Percentiles rank a stretch among this genome's conserved stretches.
phyloP scores from a whole-genome alignment of 2,888 invertebrate species.

The Cylloceria caligata region DNA sequence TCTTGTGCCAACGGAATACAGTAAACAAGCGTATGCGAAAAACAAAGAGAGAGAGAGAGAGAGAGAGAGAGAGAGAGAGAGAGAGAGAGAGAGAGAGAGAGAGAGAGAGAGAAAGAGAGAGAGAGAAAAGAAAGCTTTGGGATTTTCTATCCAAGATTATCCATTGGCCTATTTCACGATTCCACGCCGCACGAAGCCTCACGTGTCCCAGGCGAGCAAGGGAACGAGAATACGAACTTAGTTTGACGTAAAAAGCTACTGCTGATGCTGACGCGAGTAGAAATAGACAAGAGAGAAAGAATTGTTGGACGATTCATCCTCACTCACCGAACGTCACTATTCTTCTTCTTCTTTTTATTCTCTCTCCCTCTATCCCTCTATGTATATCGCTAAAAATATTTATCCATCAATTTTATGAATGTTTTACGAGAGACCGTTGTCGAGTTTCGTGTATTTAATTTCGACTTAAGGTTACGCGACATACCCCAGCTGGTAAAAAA shows the following conservation, averaged over 20 bases:
- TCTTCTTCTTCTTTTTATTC: background rate
- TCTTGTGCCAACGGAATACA: background rate
- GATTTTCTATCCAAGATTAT: slow-evolving; percentile 59
- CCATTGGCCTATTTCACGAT: slow-evolving; percentile 56
- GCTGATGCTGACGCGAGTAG: slow-evolving; percentile 46
- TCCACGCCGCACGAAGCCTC: slow-evolving; percentile 11
- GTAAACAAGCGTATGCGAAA: slow-evolving; percentile 11
- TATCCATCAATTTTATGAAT: background rate
- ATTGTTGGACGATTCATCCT: slow-evolving; percentile 25
- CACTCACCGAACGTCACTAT: background rate
- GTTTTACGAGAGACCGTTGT: background rate
- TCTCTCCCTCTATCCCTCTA: background rate
- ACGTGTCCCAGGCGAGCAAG: background rate
- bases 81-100: slow-evolving; percentile 5
- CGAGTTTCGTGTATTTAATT: no score
- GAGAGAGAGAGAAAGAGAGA: slow-evolving; percentile 1
- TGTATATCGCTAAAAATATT: background rate
- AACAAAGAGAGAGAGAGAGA: slow-evolving; percentile 2
- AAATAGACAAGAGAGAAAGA: slow-evolving; percentile 43
- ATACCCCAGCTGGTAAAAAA: no score
- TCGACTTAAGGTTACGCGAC: no score
- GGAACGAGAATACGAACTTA: background rate
- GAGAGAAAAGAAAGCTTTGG: slow-evolving; percentile 23
- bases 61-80: slow-evolving; percentile 3
- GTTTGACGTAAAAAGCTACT: slow-evolving; percentile 36